Evolutionary conservation across 2,797 vertebrate genomes (phyloP).

Genomic region (Denticeps clupeoides): DNA sequence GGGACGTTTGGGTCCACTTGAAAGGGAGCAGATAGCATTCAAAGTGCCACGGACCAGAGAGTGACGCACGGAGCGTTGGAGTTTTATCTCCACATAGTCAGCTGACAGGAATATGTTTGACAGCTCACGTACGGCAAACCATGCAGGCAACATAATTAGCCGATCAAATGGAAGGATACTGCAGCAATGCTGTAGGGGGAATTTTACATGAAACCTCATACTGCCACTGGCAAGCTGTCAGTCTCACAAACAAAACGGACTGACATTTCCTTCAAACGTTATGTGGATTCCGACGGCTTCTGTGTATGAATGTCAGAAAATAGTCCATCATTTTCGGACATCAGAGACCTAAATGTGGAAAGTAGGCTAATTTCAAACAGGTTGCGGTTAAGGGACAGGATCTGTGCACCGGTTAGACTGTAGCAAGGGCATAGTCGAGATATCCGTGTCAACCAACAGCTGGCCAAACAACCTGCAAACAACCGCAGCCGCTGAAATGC

Average conservation of each 20-base stretch:
- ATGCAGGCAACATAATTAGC: too few species aligned
- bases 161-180: too few species aligned
- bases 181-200: too few species aligned
- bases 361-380: conserved; percentile 47
- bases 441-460: conserved; percentile 28
- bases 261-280: too few species aligned
- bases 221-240: too few species aligned
- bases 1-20: conserved; percentile 44
- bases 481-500: conserved; percentile 23
- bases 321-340: not conserved
- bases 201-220: too few species aligned
- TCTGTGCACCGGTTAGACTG: conserved; percentile 14
- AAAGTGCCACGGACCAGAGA: conserved; percentile 44
- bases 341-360: not conserved
- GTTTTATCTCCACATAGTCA: conserved; percentile 53
- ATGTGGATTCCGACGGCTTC: too few species aligned
- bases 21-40: conserved; percentile 55
- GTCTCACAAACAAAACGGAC: too few species aligned
- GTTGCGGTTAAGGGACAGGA: conserved; percentile 41
- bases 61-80: conserved; percentile 47
- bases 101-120: conserved; percentile 38
- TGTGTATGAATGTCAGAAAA: too few species aligned
- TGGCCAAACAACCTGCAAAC: conserved; percentile 31
- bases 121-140: conserved; percentile 36
- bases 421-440: too few species aligned